phyloP scores from a whole-genome alignment of 2,888 invertebrate species.

The Hemithea aestivaria region DNA sequence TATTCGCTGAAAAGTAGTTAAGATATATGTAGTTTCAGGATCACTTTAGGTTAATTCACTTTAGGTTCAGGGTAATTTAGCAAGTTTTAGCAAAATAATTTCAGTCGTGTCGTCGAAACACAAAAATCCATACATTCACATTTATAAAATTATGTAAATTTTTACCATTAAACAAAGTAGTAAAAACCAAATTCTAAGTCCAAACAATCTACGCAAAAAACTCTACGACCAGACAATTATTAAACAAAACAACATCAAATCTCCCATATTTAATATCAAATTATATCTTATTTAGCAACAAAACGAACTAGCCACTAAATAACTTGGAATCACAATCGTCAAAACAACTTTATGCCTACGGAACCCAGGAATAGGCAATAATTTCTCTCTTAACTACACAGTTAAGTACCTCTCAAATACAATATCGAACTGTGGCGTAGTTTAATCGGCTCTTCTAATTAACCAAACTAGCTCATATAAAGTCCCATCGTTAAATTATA shows the following conservation, averaged over 20 bases:
- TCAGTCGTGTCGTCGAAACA: no score
- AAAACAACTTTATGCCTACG: slow-evolving; percentile 25
- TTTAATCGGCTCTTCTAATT: slow-evolving; percentile 66
- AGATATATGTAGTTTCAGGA: no score
- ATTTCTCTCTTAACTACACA: slow-evolving; percentile 19
- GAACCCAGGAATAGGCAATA: slow-evolving; percentile 19
- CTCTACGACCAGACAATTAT: no score
- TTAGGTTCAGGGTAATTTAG: no score
- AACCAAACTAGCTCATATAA: slow-evolving; percentile 58
- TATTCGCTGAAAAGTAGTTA: no score
- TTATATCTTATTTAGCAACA: slow-evolving; percentile 11
- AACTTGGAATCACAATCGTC: neutral
- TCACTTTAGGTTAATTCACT: no score
- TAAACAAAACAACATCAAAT: neutral
- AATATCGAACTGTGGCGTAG: slow-evolving; percentile 41
- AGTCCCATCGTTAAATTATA: slow-evolving; percentile 68
- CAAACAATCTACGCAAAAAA: no score
- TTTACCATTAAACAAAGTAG: neutral
- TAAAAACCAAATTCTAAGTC: neutral
- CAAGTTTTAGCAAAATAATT: no score
- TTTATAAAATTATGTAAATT: no score
- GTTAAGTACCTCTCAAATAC: slow-evolving; percentile 26
- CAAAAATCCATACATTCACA: no score
- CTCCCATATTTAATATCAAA: slow-evolving; percentile 2
- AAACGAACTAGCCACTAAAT: slow-evolving; percentile 9